Conservation (phyloP, 2,113 vertebrate species). For the Columba janthina region DNA sequence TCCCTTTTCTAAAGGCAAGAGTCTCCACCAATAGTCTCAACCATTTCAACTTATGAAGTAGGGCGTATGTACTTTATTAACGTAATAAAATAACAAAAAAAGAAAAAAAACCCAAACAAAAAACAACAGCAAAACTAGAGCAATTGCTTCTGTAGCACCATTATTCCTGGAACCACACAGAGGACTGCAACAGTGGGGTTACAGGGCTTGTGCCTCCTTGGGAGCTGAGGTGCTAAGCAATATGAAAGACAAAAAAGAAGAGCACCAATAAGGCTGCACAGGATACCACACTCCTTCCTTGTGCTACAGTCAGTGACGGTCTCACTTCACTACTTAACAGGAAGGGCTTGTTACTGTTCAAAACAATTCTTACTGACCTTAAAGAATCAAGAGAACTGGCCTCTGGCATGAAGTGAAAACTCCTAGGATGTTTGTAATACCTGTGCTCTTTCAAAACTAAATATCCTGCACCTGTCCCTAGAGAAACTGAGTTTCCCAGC, state of each 20-base stretch:
- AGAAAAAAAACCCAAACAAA: background rate
- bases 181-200: background rate
- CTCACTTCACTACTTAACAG: background rate
- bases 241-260: background rate
- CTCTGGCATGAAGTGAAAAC: background rate
- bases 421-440: background rate
- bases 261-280: background rate
- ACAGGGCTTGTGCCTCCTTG: background rate
- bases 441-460: background rate
- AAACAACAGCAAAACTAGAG: background rate
- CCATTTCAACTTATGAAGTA: background rate
- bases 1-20: background rate
- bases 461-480: background rate
- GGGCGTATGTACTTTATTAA: background rate
- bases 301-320: background rate
- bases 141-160: background rate
- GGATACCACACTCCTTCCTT: background rate
- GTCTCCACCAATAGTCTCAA: background rate
- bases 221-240: background rate
- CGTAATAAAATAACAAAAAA: background rate
- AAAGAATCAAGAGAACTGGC: background rate
- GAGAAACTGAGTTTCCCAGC: background rate
- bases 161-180: background rate
- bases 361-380: background rate
- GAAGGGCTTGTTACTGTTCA: background rate